A percentile compares a stretch with the other conserved stretches of the same genome.
These are phyloP conservation scores for Dendropsophus ebraccatus DNA, from an alignment of 2,113 vertebrate genomes.

Conservation along the genomic window DNA sequence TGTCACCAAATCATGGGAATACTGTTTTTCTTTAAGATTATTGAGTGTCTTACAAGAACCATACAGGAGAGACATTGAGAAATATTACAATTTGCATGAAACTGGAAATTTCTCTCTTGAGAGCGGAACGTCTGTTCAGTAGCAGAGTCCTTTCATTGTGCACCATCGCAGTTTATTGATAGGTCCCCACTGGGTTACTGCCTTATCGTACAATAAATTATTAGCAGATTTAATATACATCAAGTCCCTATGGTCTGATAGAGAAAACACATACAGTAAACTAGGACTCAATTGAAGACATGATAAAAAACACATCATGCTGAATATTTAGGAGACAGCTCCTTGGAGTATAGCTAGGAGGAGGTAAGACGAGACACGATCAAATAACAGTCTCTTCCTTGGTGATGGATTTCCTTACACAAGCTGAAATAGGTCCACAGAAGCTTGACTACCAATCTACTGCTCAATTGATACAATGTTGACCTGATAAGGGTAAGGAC, in stretches of 20 bases:
- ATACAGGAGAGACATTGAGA: background rate
- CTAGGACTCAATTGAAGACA: background rate
- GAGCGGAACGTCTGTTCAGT: constrained; percentile 1
- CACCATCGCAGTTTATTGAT: background rate
- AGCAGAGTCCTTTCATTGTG: constrained; percentile 7
- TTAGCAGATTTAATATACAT: constrained; percentile 18
- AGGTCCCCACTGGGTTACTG: background rate
- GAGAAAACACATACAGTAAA: background rate
- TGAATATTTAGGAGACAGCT: background rate
- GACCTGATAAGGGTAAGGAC: background rate
- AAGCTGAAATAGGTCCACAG: background rate
- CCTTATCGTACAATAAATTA: background rate
- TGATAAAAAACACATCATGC: background rate
- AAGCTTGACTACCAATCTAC: background rate
- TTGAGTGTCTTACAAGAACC: background rate
- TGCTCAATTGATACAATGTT: background rate
- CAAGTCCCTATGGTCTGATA: background rate
- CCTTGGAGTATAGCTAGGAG: background rate
- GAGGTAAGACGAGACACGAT: constrained; percentile 2
- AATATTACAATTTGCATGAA: background rate
- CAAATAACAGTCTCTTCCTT: background rate
- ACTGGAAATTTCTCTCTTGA: constrained; percentile 10
- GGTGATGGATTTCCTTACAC: background rate
- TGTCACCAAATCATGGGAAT: background rate
- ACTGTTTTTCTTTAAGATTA: background rate